phyloP scores from a whole-genome alignment of 1,140 invertebrate species.

The Pararge aegeria region DNA sequence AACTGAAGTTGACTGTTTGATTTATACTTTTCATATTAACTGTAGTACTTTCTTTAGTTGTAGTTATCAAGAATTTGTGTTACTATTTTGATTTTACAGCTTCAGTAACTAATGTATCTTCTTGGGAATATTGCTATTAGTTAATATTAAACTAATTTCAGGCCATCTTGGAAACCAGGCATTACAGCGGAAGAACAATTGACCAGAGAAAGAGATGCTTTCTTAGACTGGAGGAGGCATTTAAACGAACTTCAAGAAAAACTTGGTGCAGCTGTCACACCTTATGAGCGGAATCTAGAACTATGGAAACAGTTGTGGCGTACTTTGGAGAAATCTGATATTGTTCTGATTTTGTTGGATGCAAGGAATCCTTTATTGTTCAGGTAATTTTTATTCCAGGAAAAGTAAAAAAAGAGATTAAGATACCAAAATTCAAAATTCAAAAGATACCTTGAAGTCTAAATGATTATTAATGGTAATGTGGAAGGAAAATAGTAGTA shows the following conservation, averaged over 20 bases:
- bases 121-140: too few species aligned
- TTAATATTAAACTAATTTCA: conserved; percentile 36
- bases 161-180: conserved; percentile 89
- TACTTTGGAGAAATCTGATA: conserved; percentile 97
- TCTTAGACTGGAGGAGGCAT: conserved; percentile 93
- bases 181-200: conserved; percentile 90
- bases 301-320: conserved; percentile 99
- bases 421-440: too few species aligned
- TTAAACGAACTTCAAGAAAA: conserved; percentile 87
- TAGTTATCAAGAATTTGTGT: too few species aligned
- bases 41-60: too few species aligned
- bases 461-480: too few species aligned
- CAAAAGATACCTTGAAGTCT: too few species aligned
- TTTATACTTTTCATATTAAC: too few species aligned
- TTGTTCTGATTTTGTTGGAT: conserved; percentile 98
- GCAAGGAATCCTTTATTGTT: conserved; percentile 98
- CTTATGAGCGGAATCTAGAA: conserved; percentile 98
- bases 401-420: too few species aligned
- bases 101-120: too few species aligned
- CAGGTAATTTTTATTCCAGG: conserved; percentile 70
- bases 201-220: conserved; percentile 87
- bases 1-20: too few species aligned
- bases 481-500: too few species aligned
- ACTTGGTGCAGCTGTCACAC: conserved; percentile 92
- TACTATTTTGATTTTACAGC: too few species aligned